phyloP scores from a whole-genome alignment of 2,113 vertebrate species.

The Barbus barbus region DNA sequence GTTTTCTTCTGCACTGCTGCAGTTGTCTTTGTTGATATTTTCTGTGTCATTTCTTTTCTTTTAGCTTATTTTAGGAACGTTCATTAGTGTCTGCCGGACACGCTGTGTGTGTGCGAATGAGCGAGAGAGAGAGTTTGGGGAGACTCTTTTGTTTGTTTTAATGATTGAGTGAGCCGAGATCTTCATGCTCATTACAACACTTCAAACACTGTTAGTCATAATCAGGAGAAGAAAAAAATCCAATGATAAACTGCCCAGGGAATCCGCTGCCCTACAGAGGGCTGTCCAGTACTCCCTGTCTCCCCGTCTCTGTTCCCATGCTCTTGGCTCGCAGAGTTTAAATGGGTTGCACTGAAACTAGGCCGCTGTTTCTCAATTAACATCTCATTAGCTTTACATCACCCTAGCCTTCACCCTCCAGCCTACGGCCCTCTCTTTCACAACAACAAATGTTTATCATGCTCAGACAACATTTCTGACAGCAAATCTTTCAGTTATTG shows the following conservation, averaged over 20 bases:
- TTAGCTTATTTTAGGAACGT: slow-evolving; percentile 41
- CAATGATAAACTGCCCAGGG: slow-evolving; percentile 41
- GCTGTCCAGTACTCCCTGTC: slow-evolving; percentile 10
- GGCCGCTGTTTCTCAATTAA: slow-evolving; percentile 41
- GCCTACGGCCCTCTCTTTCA: slow-evolving; percentile 6
- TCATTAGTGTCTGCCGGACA: slow-evolving; percentile 7
- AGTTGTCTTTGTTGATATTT: slow-evolving; percentile 46
- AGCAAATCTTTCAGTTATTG: slow-evolving; percentile 30
- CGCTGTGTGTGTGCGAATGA: background rate
- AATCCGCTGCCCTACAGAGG: background rate
- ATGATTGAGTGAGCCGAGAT: slow-evolving; percentile 60
- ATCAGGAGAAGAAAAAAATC: slow-evolving; percentile 20
- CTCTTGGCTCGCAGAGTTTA: background rate
- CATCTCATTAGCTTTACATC: slow-evolving; percentile 51
- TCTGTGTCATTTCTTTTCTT: slow-evolving; percentile 23
- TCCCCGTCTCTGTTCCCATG: slow-evolving; percentile 30
- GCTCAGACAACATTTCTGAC: background rate
- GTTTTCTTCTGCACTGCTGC: slow-evolving; percentile 35
- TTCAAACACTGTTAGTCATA: slow-evolving; percentile 58
- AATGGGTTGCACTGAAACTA: slow-evolving; percentile 40
- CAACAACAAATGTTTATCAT: slow-evolving; percentile 27
- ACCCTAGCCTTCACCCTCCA: slow-evolving; percentile 8
- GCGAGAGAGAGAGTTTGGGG: slow-evolving; percentile 37
- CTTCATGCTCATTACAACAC: slow-evolving; percentile 60
- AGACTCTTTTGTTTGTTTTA: slow-evolving; percentile 56